These are phyloP conservation scores for Alaudala cheleensis DNA, from an alignment of 2,113 vertebrate species.

Conservation along the genomic window DNA sequence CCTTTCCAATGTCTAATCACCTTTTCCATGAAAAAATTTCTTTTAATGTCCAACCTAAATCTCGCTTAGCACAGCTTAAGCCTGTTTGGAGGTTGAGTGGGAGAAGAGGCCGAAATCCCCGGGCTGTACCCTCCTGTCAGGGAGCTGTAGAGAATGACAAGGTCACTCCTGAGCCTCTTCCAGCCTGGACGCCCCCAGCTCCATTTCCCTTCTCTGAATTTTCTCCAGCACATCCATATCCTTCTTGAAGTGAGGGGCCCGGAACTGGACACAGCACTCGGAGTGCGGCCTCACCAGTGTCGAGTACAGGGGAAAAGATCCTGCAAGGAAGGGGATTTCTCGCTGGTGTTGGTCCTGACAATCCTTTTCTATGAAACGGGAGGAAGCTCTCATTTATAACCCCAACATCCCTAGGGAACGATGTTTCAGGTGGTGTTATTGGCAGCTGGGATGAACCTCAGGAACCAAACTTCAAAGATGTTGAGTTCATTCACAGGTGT, in stretches of 20 bases:
- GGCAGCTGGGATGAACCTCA: background rate
- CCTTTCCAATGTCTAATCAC: background rate
- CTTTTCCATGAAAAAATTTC: background rate
- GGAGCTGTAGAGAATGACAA: fast-evolving
- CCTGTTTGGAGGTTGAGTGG: background rate
- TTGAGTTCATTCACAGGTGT: fast-evolving
- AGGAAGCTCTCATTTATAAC: fast-evolving
- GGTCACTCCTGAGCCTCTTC: background rate
- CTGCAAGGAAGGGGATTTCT: fast-evolving
- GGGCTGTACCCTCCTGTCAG: background rate
- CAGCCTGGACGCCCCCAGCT: background rate
- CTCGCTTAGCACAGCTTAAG: no score
- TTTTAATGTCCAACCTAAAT: fast-evolving
- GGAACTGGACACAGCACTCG: background rate
- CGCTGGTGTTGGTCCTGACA: fast-evolving
- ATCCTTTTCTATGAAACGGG: fast-evolving
- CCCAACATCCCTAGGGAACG: fast-evolving
- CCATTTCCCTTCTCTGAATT: fast-evolving
- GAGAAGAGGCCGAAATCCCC: no score
- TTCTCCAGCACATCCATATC: fast-evolving
- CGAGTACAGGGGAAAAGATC: background rate
- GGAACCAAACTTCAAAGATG: fast-evolving
- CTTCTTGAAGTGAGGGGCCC: background rate
- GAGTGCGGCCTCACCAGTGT: background rate
- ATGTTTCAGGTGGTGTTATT: fast-evolving